Evolutionary conservation across 2,888 invertebrate species (phyloP), one percentile per base, ranked within the genome.

Genomic region (Eupeodes luniger): DNA sequence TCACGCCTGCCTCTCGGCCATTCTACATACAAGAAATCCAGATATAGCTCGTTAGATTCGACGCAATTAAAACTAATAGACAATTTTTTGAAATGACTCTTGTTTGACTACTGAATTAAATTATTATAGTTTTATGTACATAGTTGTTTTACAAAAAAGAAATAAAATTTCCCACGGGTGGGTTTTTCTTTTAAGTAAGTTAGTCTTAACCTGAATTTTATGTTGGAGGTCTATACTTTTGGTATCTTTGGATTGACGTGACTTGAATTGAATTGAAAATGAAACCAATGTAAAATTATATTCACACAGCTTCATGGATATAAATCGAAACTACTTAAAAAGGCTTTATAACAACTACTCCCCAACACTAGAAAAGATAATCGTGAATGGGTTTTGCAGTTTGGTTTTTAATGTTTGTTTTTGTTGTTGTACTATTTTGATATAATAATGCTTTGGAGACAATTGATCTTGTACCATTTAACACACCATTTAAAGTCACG

Each of bases 141-240:
- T 16, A 16, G 16, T 16, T 44, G 40, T 62, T 44, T 19, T 27
- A 27, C 27, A 6, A n/a, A 12, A 40, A 11, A 44, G 40, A 44
- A 47, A 64, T 6, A 47, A 64, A 47, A 47, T 47, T 64, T 64
- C 64, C 19, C 64, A 64, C 64, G 64, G 64, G 44, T 64, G 64
- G 19, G 64, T 14, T 64, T 40, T 7, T 40, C 0, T 3, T 9
- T 40, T 40, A 40, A 27, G 27, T 3, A 40, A 40, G 6, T 40
- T 40, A 62, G 62, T 62, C 40, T 62, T 16, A 62, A 44, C 62
- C 62, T 62, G 40, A 16, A 36, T 40, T 9, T 47, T 47, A 27
- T 14, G 64, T 47, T 64, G 12, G 11, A 9, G 19, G 47, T 19
- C 27, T 27, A 27, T 64, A 44, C 44, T 47, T 19, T 27, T 27